phyloP scores from a whole-genome alignment of 2,888 invertebrate genomes.

The Drosophila tripunctata region DNA sequence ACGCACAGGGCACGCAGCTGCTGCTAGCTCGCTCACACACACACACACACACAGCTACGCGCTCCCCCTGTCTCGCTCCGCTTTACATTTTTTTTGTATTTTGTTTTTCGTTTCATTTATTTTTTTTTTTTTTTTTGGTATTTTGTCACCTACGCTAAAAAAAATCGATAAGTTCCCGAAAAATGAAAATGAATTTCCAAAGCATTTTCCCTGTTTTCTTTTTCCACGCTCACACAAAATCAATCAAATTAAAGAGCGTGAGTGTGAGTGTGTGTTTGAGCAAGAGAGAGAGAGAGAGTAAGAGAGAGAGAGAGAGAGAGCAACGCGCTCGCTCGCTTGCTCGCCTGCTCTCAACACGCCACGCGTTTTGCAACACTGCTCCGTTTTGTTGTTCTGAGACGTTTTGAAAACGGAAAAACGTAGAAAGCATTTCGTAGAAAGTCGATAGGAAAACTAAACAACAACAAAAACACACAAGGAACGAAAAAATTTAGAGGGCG shows the following conservation, averaged over 20 bases:
- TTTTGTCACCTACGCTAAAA: slow-evolving; percentile 64
- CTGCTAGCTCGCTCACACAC: slow-evolving; percentile 49
- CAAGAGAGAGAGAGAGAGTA: too few relatives aligned
- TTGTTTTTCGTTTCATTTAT: neutral
- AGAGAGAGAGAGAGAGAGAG: neutral
- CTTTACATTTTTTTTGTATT: neutral
- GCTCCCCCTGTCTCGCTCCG: neutral
- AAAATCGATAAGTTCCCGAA: slow-evolving; percentile 44
- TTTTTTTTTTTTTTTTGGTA: neutral
- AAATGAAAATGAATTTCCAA: slow-evolving; percentile 15
- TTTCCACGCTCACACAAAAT: slow-evolving; percentile 30
- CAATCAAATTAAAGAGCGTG: slow-evolving; percentile 52
- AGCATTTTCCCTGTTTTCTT: neutral
- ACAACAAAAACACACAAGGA: too few relatives aligned
- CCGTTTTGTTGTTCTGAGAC: neutral
- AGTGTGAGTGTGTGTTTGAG: too few relatives aligned
- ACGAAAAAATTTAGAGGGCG: too few relatives aligned
- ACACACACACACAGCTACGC: neutral
- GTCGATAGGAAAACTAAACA: neutral
- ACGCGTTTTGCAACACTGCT: slow-evolving; percentile 45
- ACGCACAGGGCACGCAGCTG: slow-evolving; percentile 51
- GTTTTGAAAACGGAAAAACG: neutral
- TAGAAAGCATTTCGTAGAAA: neutral
- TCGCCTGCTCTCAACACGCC: neutral
- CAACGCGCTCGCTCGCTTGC: neutral